Evolutionary conservation across 2,797 vertebrate genomes (phyloP).

Genomic region (Sciurus carolinensis): DNA sequence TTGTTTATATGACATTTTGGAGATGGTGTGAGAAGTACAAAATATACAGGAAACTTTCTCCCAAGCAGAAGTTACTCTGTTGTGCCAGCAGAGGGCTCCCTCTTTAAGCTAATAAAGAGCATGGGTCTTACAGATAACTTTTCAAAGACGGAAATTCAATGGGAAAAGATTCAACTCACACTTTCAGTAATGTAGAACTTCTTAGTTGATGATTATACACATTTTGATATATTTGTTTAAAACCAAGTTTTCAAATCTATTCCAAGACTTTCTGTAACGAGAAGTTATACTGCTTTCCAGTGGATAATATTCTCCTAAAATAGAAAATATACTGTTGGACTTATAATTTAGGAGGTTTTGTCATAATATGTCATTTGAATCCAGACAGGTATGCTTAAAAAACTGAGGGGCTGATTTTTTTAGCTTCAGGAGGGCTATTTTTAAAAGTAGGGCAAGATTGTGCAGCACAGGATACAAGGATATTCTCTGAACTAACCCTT

Average conservation of each 20-base stretch:
- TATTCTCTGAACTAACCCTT: background rate
- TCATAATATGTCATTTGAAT: background rate
- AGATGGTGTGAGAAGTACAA: background rate
- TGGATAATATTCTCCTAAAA: slow-evolving; percentile 54
- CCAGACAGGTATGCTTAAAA: slow-evolving; percentile 52
- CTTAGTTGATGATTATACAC: slow-evolving; percentile 39
- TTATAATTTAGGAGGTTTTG: slow-evolving; percentile 58
- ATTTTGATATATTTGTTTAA: slow-evolving; percentile 31
- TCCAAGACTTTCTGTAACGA: slow-evolving; percentile 13
- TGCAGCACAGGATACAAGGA: background rate
- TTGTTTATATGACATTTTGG: background rate
- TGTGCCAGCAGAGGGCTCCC: slow-evolving; percentile 89
- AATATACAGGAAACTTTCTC: background rate
- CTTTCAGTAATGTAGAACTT: background rate
- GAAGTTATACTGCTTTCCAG: background rate
- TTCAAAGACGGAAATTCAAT: background rate
- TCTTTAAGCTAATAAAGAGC: slow-evolving; percentile 80
- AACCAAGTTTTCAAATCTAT: slow-evolving; percentile 37
- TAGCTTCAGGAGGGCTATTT: slow-evolving; percentile 59
- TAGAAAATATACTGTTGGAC: slow-evolving; percentile 12
- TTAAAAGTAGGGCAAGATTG: slow-evolving; percentile 57
- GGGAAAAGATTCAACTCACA: slow-evolving; percentile 9
- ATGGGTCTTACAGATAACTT: background rate
- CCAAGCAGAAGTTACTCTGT: background rate
- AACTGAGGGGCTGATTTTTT: slow-evolving; percentile 32